Percentiles rank a stretch among this genome's conserved stretches.
Conservation (phyloP, 2,797 vertebrate genomes). For the Hephaestus fuliginosus region DNA sequence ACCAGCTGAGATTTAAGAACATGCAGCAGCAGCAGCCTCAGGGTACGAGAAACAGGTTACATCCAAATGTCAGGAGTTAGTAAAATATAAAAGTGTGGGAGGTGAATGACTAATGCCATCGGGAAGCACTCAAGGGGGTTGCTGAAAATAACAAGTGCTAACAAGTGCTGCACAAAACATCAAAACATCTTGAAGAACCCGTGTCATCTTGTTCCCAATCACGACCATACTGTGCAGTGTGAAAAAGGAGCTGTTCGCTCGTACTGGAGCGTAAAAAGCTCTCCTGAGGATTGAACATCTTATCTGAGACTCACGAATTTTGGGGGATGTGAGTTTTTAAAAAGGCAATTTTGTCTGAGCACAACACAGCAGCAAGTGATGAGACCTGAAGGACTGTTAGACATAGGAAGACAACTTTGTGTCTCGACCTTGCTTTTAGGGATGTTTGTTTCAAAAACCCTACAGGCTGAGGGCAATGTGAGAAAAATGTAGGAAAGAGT, state of each 20-base stretch:
- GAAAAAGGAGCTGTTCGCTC: neutral
- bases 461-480: neutral
- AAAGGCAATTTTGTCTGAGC: neutral
- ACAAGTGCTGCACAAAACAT: neutral
- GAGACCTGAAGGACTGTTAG: neutral
- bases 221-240: no score
- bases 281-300: neutral
- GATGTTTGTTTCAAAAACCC: neutral
- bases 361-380: neutral
- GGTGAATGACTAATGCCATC: slow-evolving; percentile 4
- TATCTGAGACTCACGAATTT: neutral
- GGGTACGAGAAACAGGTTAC: slow-evolving; percentile 4
- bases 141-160: slow-evolving; percentile 16
- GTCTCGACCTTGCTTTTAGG: slow-evolving; percentile 1
- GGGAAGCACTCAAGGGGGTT: neutral
- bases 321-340: neutral
- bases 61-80: slow-evolving; percentile 24
- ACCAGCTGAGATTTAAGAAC: slow-evolving; percentile 2
- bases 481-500: neutral
- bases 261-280: neutral
- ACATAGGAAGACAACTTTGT: neutral
- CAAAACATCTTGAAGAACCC: neutral
- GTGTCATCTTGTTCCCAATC: neutral
- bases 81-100: slow-evolving; percentile 8
- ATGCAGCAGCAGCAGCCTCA: slow-evolving; percentile 9